A percentile compares a stretch with the other conserved stretches of the same genome.
phyloP scores from a whole-genome alignment of 2,888 invertebrate species.

The Euzetes globulus region DNA sequence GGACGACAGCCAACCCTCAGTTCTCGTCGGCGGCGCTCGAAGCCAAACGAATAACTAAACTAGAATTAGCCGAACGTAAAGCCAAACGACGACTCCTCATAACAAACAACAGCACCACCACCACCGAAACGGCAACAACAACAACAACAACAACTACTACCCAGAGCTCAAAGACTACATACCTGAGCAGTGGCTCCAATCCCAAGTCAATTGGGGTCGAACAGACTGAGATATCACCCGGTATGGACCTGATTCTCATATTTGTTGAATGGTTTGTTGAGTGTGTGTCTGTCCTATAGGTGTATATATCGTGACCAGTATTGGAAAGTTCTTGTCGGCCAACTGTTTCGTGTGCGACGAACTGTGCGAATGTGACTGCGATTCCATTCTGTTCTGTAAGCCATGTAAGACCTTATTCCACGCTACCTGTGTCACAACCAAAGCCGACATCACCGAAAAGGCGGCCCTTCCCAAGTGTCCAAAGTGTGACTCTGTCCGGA shows the following conservation, averaged over 20 bases:
- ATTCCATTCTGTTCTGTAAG: slow-evolving; percentile 34
- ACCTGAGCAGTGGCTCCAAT: background rate
- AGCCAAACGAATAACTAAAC: slow-evolving; percentile 39
- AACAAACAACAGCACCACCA: background rate
- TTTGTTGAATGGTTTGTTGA: background rate
- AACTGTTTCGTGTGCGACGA: slow-evolving; percentile 33
- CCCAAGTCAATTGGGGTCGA: background rate
- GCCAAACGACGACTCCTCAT: slow-evolving; percentile 3
- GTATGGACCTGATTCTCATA: background rate
- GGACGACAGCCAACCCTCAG: slow-evolving; percentile 49
- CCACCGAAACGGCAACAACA: background rate
- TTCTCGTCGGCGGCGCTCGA: slow-evolving; percentile 47
- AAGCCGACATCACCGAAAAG: background rate
- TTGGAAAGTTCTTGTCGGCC: background rate
- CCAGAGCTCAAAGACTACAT: too few relatives aligned
- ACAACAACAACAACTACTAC: too few relatives aligned
- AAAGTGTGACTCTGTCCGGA: background rate
- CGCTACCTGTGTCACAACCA: slow-evolving; percentile 17
- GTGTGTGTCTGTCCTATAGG: background rate
- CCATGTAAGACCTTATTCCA: slow-evolving; percentile 35
- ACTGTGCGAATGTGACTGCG: slow-evolving; percentile 29
- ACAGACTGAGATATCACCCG: slow-evolving; percentile 1
- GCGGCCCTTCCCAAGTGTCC: background rate
- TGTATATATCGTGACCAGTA: slow-evolving; percentile 10
- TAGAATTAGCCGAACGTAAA: slow-evolving; percentile 36